phyloP scores from a whole-genome alignment of 2,888 invertebrate genomes.

The Aporophyla lueneburgensis region DNA sequence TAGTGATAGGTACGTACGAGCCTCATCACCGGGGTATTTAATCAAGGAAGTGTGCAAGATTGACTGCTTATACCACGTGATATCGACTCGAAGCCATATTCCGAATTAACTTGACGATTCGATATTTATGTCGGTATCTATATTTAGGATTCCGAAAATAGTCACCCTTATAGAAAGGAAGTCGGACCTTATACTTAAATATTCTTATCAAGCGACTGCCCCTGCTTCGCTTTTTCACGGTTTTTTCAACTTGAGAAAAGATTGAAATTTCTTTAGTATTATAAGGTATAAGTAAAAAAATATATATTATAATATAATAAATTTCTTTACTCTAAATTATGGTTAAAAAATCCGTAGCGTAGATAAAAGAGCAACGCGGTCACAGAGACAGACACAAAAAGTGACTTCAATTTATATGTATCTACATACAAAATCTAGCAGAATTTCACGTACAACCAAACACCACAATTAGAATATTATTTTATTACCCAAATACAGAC shows the following conservation, averaged over 20 bases:
- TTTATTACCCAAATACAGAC: too few relatives aligned
- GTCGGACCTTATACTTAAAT: neutral
- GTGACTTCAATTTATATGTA: too few relatives aligned
- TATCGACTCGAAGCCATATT: conserved; percentile 1
- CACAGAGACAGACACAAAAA: too few relatives aligned
- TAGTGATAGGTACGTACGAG: conserved; percentile 32
- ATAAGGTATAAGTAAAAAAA: too few relatives aligned
- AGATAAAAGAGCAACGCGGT: too few relatives aligned
- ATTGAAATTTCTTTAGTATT: neutral
- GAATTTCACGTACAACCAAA: too few relatives aligned
- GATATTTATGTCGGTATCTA: neutral
- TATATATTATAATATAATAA: too few relatives aligned
- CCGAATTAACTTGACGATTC: neutral
- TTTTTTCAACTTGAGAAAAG: too few relatives aligned
- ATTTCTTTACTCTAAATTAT: too few relatives aligned
- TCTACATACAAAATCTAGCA: too few relatives aligned
- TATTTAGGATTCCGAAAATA: neutral
- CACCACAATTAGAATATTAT: too few relatives aligned
- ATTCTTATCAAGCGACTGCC: neutral
- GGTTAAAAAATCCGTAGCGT: too few relatives aligned
- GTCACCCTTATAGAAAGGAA: neutral
- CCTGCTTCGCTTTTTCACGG: neutral
- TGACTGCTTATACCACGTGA: conserved; percentile 27
- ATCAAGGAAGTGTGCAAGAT: conserved; percentile 60
- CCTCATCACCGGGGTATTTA: conserved; percentile 48